Percentiles rank a stretch among this genome's conserved stretches.
These are phyloP conservation scores for Acipenser oxyrinchus DNA, from an alignment of 2,797 vertebrate genomes.

Conservation along the genomic window DNA sequence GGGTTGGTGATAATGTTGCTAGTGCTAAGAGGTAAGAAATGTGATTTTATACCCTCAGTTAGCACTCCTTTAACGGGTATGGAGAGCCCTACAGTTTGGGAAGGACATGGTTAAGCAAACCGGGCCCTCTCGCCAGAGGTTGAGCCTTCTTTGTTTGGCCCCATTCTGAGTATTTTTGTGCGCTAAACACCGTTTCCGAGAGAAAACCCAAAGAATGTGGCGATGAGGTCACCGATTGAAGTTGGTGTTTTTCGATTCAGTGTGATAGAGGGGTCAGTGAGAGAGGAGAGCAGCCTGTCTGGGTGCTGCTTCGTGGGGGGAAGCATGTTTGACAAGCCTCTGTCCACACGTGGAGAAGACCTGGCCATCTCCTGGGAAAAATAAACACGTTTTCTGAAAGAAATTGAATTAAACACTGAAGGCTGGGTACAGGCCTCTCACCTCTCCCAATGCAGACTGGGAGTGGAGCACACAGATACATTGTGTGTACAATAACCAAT, in stretches of 20 bases:
- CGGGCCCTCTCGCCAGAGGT: no score
- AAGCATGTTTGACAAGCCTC: not conserved
- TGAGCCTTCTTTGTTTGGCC: not conserved
- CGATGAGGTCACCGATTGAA: conserved; percentile 12
- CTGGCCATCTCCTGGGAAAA: not conserved
- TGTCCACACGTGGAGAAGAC: conserved; percentile 1
- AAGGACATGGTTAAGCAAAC: no score
- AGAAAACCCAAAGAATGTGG: conserved; percentile 5
- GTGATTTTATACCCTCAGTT: no score
- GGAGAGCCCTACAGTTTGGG: not conserved
- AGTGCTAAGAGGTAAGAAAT: no score
- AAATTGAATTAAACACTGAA: no score
- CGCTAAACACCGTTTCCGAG: conserved; percentile 11
- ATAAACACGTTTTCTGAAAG: not conserved
- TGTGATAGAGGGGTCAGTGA: not conserved
- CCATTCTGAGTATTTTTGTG: not conserved
- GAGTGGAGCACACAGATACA: no score
- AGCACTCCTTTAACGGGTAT: no score
- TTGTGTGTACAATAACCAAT: no score
- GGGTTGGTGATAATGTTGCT: no score
- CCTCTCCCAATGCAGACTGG: no score
- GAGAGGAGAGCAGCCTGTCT: not conserved
- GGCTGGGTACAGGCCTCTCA: no score
- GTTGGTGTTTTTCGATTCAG: not conserved
- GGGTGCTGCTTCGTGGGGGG: not conserved